A percentile compares a stretch with the other conserved stretches of the same genome.
phyloP scores from a whole-genome alignment of 1,140 invertebrate genomes.

The Drosophila kohkoa region DNA sequence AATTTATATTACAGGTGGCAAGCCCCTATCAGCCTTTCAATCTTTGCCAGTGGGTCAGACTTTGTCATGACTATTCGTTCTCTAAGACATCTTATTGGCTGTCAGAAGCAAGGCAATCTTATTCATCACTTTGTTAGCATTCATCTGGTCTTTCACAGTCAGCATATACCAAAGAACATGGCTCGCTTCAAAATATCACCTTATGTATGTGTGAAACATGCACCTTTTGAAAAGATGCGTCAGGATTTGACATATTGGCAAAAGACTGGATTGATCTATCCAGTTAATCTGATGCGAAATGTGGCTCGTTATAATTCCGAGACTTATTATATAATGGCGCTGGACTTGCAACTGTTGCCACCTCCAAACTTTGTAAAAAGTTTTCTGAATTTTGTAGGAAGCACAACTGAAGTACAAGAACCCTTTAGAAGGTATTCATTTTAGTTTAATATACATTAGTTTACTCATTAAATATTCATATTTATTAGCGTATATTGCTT shows the following conservation, averaged over 20 bases:
- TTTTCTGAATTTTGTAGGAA: conserved; percentile 20
- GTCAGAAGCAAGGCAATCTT: conserved; percentile 86
- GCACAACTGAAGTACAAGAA: too few species aligned
- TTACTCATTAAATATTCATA: background rate
- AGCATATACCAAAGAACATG: conserved; percentile 90
- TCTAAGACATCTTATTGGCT: conserved; percentile 88
- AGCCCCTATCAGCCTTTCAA: conserved; percentile 89
- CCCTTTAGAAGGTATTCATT: conserved; percentile 10
- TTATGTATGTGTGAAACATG: background rate
- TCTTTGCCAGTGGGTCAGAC: conserved; percentile 90
- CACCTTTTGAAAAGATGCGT: background rate
- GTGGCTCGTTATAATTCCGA: conserved; percentile 35
- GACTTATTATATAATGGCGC: conserved; percentile 40
- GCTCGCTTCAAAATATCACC: conserved; percentile 87
- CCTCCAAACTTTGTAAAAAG: conserved; percentile 22
- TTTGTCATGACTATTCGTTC: conserved; percentile 87
- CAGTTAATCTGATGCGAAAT: conserved; percentile 45
- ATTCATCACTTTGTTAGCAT: conserved; percentile 91
- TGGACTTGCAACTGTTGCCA: conserved; percentile 45
- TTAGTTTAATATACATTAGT: background rate
- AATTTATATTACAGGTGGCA: conserved; percentile 85
- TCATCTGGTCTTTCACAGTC: conserved; percentile 92
- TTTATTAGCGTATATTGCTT: conserved; percentile 37
- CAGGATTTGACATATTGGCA: conserved; percentile 25
- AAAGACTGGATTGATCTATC: conserved; percentile 20